These are phyloP conservation scores for Nothocercus nigrocapillus DNA, from an alignment of 2,113 vertebrate species.

Conservation along the genomic window DNA sequence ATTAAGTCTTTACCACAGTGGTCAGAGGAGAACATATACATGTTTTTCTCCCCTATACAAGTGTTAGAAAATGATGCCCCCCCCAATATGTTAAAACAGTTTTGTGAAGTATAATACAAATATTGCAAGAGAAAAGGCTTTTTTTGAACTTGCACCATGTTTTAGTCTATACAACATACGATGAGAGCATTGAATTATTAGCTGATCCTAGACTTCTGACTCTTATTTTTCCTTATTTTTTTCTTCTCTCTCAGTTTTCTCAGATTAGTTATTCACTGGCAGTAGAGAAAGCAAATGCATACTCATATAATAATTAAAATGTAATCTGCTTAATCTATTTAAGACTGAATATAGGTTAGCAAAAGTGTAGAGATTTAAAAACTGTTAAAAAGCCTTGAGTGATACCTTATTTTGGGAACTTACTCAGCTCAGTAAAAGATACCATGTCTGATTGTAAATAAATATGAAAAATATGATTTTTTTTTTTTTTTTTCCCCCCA, in stretches of 20 bases:
- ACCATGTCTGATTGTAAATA: conserved; percentile 14
- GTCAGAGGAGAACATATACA: background rate
- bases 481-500: background rate
- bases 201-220: background rate
- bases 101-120: background rate
- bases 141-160: background rate
- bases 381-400: background rate
- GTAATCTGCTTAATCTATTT: conserved; percentile 11
- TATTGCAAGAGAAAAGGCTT: background rate
- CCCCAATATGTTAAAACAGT: background rate
- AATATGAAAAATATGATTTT: background rate
- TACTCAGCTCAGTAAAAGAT: background rate
- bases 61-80: background rate
- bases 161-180: background rate
- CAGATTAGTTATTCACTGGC: background rate
- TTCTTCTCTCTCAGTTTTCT: background rate
- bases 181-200: background rate
- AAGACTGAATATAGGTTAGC: background rate
- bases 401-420: background rate
- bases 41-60: background rate
- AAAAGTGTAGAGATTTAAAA: background rate
- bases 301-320: background rate
- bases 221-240: background rate
- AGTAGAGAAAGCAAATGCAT: background rate
- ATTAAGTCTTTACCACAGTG: background rate